These are phyloP conservation scores for Pseudococcus viburni DNA, from an alignment of 2,888 invertebrate genomes.

Conservation along the genomic window DNA sequence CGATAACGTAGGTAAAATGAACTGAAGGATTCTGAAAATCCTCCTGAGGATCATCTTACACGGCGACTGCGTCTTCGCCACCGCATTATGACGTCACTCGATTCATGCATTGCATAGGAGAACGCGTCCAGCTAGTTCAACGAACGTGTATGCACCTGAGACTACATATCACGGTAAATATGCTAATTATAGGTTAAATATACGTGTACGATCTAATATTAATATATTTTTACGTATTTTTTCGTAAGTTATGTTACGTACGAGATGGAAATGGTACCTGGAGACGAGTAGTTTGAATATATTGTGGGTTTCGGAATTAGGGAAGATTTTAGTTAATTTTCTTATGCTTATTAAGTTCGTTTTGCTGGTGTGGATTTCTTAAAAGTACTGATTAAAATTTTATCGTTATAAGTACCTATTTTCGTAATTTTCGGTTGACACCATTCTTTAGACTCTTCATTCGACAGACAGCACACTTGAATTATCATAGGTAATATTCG, in stretches of 20 bases:
- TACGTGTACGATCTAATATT: neutral
- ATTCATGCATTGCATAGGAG: neutral
- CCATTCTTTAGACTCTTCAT: too few species aligned
- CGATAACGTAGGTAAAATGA: slow-evolving; percentile 24
- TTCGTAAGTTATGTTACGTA: neutral
- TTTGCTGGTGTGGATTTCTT: neutral
- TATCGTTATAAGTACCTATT: too few species aligned
- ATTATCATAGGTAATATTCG: too few species aligned
- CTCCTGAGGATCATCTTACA: slow-evolving; percentile 46
- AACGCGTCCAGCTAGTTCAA: neutral
- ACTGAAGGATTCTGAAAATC: slow-evolving; percentile 40
- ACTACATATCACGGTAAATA: neutral
- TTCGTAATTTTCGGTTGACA: too few species aligned
- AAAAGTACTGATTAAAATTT: too few species aligned
- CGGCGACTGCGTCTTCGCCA: slow-evolving; percentile 48
- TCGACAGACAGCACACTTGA: too few species aligned
- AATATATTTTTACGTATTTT: neutral
- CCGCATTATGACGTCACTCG: slow-evolving; percentile 44
- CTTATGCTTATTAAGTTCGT: too few species aligned
- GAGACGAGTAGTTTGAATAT: neutral
- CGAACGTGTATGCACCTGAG: slow-evolving; percentile 54
- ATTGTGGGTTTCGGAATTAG: neutral
- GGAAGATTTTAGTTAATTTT: too few species aligned
- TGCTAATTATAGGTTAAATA: slow-evolving; percentile 29
- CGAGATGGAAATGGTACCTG: neutral